Conservation (phyloP, 2,888 invertebrate species). For the Eupithecia inturbata region DNA sequence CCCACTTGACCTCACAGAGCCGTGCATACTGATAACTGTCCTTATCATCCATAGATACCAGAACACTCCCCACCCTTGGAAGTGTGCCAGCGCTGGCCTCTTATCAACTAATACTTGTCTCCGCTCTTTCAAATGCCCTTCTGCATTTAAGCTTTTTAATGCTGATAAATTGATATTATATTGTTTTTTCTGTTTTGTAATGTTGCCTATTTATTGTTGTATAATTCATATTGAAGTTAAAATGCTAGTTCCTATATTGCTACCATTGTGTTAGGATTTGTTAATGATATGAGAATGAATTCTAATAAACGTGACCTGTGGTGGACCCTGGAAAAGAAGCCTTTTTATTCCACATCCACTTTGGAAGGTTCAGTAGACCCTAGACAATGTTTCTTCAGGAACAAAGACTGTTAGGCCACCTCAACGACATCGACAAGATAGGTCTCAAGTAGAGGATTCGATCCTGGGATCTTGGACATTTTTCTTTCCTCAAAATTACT, state of each 20-base stretch:
- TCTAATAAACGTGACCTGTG: not conserved
- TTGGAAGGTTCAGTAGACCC: not conserved
- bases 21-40: slow-evolving; percentile 4
- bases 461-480: no score
- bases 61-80: slow-evolving; percentile 16
- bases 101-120: slow-evolving; percentile 41
- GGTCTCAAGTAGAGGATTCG: no score
- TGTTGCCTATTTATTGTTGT: slow-evolving; percentile 41
- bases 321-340: not conserved
- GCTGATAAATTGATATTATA: slow-evolving; percentile 17
- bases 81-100: slow-evolving; percentile 37
- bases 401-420: not conserved
- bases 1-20: slow-evolving; percentile 40
- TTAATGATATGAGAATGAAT: not conserved
- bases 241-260: not conserved
- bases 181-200: slow-evolving; percentile 37
- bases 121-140: slow-evolving; percentile 47
- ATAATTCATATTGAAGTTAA: not conserved
- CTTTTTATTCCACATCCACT: not conserved
- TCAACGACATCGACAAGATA: no score
- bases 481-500: no score
- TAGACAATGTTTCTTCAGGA: not conserved
- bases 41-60: slow-evolving; percentile 46
- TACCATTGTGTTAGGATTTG: not conserved
- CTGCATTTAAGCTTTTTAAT: slow-evolving; percentile 52